Conservation (phyloP, 1,140 invertebrate genomes). For the Zaprionus inermis region DNA sequence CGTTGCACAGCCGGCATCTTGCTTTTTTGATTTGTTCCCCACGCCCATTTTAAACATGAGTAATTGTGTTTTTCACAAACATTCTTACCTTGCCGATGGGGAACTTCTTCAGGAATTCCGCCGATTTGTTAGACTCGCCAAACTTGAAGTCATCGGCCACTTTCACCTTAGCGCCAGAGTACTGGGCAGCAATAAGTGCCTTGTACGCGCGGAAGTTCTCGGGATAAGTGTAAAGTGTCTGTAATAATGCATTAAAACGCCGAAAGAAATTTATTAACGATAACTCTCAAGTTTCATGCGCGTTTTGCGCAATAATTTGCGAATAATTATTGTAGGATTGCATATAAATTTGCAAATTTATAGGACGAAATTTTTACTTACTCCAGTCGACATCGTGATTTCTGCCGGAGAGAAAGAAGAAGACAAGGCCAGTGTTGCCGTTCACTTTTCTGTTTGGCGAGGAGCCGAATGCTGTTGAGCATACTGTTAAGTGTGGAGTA, state of each 20-base stretch:
- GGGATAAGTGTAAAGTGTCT: conserved; percentile 98
- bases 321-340: conserved; percentile 53
- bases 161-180: conserved; percentile 94
- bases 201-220: conserved; percentile 98
- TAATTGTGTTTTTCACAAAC: neutral
- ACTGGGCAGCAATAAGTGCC: conserved; percentile 97
- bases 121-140: conserved; percentile 95
- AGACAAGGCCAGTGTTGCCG: conserved; percentile 29
- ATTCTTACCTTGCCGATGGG: conserved; percentile 95
- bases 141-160: conserved; percentile 94
- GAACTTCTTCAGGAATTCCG: conserved; percentile 96
- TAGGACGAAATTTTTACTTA: conserved; percentile 63
- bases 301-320: conserved; percentile 19
- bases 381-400: conserved; percentile 83
- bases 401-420: conserved; percentile 68
- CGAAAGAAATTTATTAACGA: conserved; percentile 33
- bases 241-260: conserved; percentile 54
- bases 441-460: neutral
- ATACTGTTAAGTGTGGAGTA: conserved; percentile 22
- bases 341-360: conserved; percentile 64
- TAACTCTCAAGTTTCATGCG: neutral
- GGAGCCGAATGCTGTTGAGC: neutral
- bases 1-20: conserved; percentile 62
- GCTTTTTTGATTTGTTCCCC: conserved; percentile 18
- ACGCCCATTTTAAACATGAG: conserved; percentile 20